A percentile compares a stretch with the other conserved stretches of the same genome.
These are phyloP conservation scores for Adrianichthys oophorus DNA, from an alignment of 2,797 vertebrate genomes.

Conservation along the genomic window DNA sequence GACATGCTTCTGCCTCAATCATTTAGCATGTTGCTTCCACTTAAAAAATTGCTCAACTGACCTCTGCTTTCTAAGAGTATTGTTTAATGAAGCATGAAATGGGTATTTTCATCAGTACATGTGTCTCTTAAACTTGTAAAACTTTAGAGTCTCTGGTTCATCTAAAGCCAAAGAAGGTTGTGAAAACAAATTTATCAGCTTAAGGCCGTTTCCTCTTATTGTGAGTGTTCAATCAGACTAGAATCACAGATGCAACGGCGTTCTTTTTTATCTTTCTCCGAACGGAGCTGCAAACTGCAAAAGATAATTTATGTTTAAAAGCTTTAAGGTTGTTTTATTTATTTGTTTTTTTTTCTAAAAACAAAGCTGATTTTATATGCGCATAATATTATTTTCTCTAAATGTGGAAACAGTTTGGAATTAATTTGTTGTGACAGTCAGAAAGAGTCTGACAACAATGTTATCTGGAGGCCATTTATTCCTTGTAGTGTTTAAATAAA, in stretches of 20 bases:
- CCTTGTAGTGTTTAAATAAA: slow-evolving; percentile 30
- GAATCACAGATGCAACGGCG: not conserved
- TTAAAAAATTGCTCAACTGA: no score
- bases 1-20: no score
- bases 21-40: no score
- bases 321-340: slow-evolving; percentile 20
- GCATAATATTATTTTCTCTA: slow-evolving; percentile 31
- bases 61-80: no score
- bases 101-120: no score
- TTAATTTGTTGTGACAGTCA: slow-evolving; percentile 37
- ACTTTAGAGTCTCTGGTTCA: no score
- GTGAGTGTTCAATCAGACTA: not conserved
- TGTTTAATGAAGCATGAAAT: no score
- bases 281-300: slow-evolving; percentile 8
- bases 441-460: slow-evolving; percentile 33
- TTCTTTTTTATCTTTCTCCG: not conserved
- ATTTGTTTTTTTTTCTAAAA: slow-evolving; percentile 1
- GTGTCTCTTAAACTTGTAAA: no score
- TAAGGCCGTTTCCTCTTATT: no score
- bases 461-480: slow-evolving; percentile 37
- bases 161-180: no score
- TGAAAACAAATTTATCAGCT: no score
- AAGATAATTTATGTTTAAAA: slow-evolving; percentile 17
- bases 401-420: slow-evolving; percentile 27
- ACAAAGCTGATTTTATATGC: slow-evolving; percentile 42